Conservation (phyloP, 2,113 vertebrate genomes). For the Fulmarus glacialis region DNA sequence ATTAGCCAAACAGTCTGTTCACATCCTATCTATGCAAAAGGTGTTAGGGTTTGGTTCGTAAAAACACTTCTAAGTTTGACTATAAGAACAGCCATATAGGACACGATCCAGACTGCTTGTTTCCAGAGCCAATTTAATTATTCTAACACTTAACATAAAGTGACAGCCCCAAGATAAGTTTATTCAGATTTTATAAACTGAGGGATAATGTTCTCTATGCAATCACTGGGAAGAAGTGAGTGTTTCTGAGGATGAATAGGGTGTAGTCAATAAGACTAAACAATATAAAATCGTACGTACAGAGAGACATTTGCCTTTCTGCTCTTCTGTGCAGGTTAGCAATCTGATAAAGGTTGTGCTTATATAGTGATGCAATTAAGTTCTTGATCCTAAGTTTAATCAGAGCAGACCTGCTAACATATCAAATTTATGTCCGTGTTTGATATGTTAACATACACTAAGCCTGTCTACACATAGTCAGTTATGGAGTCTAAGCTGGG, state of each 20-base stretch:
- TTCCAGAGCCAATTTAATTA: background rate
- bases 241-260: background rate
- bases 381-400: constrained; percentile 35
- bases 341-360: background rate
- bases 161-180: background rate
- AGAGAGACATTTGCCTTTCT: background rate
- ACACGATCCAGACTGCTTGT: background rate
- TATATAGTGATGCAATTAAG: constrained; percentile 16
- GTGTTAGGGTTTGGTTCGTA: background rate
- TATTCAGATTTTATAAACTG: background rate
- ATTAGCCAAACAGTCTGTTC: background rate
- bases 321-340: background rate
- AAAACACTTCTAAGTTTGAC: background rate
- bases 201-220: background rate
- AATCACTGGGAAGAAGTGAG: background rate
- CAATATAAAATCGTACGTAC: background rate
- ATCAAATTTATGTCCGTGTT: constrained; percentile 24
- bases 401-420: constrained; percentile 19
- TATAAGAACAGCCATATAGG: background rate
- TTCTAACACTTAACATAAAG: background rate
- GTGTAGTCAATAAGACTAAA: background rate
- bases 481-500: background rate
- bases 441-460: constrained; percentile 35
- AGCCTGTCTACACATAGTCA: constrained; percentile 24
- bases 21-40: background rate